Conservation (phyloP, 2,113 vertebrate species). For the Phainopepla nitens region DNA sequence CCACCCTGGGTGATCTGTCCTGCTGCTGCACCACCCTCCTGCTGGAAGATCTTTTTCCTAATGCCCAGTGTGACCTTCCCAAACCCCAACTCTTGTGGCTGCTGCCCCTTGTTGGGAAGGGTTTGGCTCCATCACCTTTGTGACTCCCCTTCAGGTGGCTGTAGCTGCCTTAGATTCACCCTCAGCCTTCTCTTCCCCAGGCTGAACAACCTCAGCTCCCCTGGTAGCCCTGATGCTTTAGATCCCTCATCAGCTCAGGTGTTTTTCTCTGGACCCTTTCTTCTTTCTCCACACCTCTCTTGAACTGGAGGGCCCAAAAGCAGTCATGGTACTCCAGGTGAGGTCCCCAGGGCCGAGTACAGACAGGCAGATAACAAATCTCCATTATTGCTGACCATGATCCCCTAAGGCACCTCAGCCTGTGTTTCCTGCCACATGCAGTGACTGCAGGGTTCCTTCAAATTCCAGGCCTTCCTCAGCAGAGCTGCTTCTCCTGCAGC, state of each 20-base stretch:
- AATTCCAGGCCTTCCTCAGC: background rate
- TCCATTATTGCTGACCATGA: accelerated
- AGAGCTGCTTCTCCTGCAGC: background rate
- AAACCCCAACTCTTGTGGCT: background rate
- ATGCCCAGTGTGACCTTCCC: background rate
- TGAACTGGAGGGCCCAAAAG: background rate
- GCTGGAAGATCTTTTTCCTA: background rate
- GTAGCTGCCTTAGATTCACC: background rate
- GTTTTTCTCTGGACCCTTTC: background rate
- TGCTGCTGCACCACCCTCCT: background rate
- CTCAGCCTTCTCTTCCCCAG: background rate
- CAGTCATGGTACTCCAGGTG: background rate
- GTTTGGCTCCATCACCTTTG: background rate
- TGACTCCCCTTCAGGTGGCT: background rate
- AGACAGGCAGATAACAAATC: background rate
- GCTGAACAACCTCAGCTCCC: background rate
- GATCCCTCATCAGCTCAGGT: background rate
- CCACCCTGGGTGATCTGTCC: background rate
- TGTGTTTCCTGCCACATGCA: background rate
- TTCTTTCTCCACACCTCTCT: background rate
- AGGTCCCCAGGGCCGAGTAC: accelerated
- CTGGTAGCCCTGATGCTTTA: background rate
- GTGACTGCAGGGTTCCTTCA: background rate
- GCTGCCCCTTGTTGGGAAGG: background rate
- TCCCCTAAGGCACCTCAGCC: background rate